Conservation (phyloP, 1,140 invertebrate genomes). For the Xylocopa sonorina region DNA sequence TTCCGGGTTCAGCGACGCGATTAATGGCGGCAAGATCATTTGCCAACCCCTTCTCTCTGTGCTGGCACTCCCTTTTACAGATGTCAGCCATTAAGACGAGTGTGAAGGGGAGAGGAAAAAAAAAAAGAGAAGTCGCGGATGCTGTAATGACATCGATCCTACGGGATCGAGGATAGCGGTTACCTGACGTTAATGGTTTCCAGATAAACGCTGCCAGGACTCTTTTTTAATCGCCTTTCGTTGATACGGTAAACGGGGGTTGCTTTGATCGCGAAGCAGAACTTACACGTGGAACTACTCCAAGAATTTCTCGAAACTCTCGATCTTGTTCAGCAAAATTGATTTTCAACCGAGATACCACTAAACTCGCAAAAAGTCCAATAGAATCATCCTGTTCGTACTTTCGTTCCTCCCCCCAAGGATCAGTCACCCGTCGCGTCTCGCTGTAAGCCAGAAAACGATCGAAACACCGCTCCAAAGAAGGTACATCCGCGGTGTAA, state of each 20-base stretch:
- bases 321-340: no score
- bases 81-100: slow-evolving; percentile 28
- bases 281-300: no score
- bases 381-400: no score
- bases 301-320: no score
- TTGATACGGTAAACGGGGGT: neutral
- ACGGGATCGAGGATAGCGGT: slow-evolving; percentile 12
- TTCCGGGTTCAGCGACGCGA: slow-evolving; percentile 59
- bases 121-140: slow-evolving; percentile 3
- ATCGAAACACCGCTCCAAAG: no score
- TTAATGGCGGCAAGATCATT: slow-evolving; percentile 62
- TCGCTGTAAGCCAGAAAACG: no score
- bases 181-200: slow-evolving; percentile 32
- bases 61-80: slow-evolving; percentile 20
- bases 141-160: slow-evolving; percentile 38
- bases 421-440: no score
- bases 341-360: no score
- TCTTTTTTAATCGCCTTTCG: neutral
- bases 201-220: slow-evolving; percentile 7
- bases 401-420: no score
- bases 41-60: slow-evolving; percentile 40
- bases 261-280: neutral
- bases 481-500: no score
- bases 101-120: no score
- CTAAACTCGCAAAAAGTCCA: no score